phyloP scores from a whole-genome alignment of 2,797 vertebrate species.

The Caiman crocodilus region DNA sequence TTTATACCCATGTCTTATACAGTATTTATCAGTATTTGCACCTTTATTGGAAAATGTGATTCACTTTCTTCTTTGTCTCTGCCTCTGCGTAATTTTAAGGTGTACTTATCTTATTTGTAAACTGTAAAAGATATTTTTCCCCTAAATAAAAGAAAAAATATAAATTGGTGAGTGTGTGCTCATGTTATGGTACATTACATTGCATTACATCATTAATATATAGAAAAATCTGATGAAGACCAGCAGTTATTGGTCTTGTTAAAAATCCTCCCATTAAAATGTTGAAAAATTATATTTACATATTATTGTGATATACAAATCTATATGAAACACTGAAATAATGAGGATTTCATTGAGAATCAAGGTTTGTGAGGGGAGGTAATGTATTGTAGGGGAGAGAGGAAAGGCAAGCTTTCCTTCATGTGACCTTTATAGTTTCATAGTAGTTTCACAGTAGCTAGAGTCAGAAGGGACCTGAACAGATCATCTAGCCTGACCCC shows the following conservation, averaged over 20 bases:
- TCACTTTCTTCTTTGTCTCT: fast-evolving
- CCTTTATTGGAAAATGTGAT: fast-evolving
- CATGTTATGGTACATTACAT: too few species aligned
- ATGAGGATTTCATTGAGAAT: background rate
- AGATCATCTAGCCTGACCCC: too few species aligned
- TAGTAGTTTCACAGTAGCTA: too few species aligned
- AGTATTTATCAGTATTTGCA: fast-evolving
- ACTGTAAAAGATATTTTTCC: background rate
- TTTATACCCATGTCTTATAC: too few species aligned
- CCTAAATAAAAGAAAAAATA: too few species aligned
- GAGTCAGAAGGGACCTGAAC: too few species aligned
- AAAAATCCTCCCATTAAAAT: background rate
- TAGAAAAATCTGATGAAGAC: background rate
- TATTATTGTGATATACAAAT: background rate
- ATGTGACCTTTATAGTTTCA: too few species aligned
- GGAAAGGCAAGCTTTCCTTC: too few species aligned
- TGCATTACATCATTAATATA: background rate
- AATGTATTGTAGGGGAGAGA: too few species aligned
- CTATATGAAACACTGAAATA: background rate
- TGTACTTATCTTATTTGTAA: background rate
- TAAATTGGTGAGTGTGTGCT: too few species aligned
- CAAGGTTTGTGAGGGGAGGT: too few species aligned
- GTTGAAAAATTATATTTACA: background rate
- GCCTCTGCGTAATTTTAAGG: background rate
- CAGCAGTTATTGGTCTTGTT: background rate